phyloP scores from a whole-genome alignment of 1,140 invertebrate genomes.

The Eumeta japonica region DNA sequence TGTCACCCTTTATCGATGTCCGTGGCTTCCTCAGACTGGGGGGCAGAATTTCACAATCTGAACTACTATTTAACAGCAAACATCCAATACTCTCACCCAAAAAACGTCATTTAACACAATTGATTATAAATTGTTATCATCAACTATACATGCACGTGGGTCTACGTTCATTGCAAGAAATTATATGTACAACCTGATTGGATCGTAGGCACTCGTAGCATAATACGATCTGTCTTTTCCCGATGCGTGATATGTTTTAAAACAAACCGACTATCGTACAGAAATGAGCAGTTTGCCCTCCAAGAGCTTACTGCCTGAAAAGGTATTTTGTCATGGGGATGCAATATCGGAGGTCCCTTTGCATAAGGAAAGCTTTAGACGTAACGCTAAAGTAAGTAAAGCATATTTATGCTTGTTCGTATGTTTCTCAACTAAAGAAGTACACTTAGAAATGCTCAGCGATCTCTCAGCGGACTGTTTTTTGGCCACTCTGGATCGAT shows the following conservation, averaged over 20 bases:
- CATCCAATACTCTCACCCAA: conserved; percentile 1
- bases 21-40: neutral
- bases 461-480: conserved; percentile 18
- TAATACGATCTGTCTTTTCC: conserved; percentile 6
- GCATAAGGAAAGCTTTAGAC: neutral
- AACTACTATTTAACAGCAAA: neutral
- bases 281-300: conserved; percentile 3
- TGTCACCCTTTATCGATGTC: conserved; percentile 1
- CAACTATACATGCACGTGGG: conserved; percentile 2
- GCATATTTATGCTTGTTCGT: conserved; percentile 18
- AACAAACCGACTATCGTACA: neutral
- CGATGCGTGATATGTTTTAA: conserved; percentile 5
- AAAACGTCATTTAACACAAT: conserved; percentile 3
- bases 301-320: neutral
- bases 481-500: conserved; percentile 18
- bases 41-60: neutral
- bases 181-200: conserved; percentile 14
- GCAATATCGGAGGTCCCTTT: conserved; percentile 3
- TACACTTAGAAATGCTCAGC: conserved; percentile 19
- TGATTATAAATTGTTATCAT: conserved; percentile 1
- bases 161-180: conserved; percentile 11
- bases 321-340: neutral
- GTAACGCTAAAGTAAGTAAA: conserved; percentile 7
- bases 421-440: conserved; percentile 17
- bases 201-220: conserved; percentile 12